Evolutionary conservation across 2,888 invertebrate species (phyloP).

Genomic region (Imbricaverruca yamaguchii): DNA sequence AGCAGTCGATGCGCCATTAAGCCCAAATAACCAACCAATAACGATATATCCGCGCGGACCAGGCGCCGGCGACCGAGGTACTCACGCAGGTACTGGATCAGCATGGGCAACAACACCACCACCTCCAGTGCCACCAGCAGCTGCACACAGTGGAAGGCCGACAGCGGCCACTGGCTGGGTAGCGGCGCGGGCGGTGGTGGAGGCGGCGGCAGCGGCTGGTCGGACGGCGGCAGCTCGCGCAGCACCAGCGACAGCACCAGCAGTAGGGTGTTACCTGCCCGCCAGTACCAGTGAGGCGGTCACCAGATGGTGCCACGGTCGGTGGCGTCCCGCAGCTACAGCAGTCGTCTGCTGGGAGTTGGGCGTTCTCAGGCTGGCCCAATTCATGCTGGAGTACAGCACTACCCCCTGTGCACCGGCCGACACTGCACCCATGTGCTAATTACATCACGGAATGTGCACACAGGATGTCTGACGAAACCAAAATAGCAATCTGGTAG

Average conservation of each 20-base stretch:
- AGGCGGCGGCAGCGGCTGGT: background rate
- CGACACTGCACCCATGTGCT: background rate
- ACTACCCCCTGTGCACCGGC: background rate
- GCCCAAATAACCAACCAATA: too few species aligned
- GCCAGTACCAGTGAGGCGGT: background rate
- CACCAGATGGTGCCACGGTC: background rate
- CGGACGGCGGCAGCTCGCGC: background rate
- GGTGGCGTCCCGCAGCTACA: too few species aligned
- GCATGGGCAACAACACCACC: background rate
- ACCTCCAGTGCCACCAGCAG: background rate
- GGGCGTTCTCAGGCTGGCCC: background rate
- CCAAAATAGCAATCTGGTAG: too few species aligned
- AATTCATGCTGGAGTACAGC: background rate
- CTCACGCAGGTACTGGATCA: conserved; percentile 12
- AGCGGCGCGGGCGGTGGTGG: background rate
- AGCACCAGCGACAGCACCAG: background rate
- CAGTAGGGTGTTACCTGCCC: background rate
- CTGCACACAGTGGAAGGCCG: conserved; percentile 1
- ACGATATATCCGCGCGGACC: too few species aligned
- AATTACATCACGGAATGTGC: too few species aligned
- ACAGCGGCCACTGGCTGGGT: background rate
- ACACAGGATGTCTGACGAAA: too few species aligned
- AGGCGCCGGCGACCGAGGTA: background rate
- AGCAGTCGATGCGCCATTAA: too few species aligned
- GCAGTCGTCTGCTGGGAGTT: background rate